A percentile compares a stretch with the other conserved stretches of the same genome.
Evolutionary conservation across 2,888 invertebrate species (phyloP).

Genomic region (Cephus rjabovi): DNA sequence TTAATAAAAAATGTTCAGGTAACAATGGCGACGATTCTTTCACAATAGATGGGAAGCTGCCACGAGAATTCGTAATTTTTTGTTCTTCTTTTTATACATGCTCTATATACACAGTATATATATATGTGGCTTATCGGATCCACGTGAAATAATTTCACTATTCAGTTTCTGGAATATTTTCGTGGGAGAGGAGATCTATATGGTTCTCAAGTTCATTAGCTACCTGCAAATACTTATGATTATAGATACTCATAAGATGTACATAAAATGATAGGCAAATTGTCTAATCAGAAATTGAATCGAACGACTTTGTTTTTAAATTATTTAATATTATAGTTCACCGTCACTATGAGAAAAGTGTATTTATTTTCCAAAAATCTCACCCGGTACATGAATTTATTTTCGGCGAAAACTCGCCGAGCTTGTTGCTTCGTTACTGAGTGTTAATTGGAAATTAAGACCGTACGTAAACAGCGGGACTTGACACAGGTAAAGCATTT

Average conservation of each 20-base stretch:
- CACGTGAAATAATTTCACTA: too few relatives aligned
- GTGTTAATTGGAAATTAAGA: not conserved
- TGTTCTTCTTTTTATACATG: not conserved
- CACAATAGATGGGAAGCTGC: not conserved
- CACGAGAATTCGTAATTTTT: not conserved
- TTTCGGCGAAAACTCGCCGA: not conserved
- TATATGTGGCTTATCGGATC: too few relatives aligned
- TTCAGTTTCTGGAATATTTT: not conserved
- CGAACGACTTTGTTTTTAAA: too few relatives aligned
- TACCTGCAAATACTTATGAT: not conserved
- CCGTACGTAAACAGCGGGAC: not conserved
- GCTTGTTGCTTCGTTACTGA: not conserved
- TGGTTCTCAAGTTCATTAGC: slow-evolving; percentile 22
- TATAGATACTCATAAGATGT: not conserved
- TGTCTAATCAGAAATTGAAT: slow-evolving; percentile 3
- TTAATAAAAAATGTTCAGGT: not conserved
- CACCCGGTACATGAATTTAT: not conserved
- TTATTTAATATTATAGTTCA: not conserved
- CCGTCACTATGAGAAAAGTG: not conserved
- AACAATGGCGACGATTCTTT: not conserved
- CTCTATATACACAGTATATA: not conserved
- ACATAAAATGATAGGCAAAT: not conserved
- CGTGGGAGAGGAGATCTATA: slow-evolving; percentile 14
- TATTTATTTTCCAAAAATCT: not conserved
- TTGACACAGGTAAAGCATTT: too few relatives aligned